Evolutionary conservation across 1,140 invertebrate genomes (phyloP).

Genomic region (Nylanderia fulva): DNA sequence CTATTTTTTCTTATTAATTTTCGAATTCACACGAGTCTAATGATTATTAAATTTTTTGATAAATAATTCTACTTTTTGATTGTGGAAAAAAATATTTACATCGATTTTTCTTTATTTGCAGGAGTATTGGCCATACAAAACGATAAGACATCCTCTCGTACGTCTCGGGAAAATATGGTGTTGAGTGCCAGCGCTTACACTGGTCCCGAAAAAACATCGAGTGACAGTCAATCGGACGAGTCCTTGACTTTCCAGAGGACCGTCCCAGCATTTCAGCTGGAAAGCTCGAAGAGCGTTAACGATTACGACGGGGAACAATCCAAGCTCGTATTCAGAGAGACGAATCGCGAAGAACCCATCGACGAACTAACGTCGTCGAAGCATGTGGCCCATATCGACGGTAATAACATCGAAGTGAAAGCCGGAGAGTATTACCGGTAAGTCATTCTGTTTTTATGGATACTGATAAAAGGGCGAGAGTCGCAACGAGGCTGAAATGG

Average conservation of each 20-base stretch:
- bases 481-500: neutral
- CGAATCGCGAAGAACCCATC: slow-evolving; percentile 51
- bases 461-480: neutral
- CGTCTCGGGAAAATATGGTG: slow-evolving; percentile 72
- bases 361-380: slow-evolving; percentile 79
- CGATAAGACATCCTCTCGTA: slow-evolving; percentile 77
- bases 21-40: too few species aligned
- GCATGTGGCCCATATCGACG: slow-evolving; percentile 81
- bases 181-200: slow-evolving; percentile 79
- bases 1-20: too few species aligned
- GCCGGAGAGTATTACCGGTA: slow-evolving; percentile 82
- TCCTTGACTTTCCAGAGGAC: slow-evolving; percentile 75
- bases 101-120: slow-evolving; percentile 53
- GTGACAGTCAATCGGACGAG: slow-evolving; percentile 51
- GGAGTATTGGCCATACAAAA: slow-evolving; percentile 79
- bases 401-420: slow-evolving; percentile 84
- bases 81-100: neutral
- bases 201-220: slow-evolving; percentile 76
- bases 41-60: too few species aligned
- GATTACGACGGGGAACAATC: slow-evolving; percentile 59
- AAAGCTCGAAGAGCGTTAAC: slow-evolving; percentile 79
- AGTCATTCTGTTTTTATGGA: slow-evolving; percentile 35
- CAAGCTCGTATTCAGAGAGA: slow-evolving; percentile 38
- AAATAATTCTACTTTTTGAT: neutral
- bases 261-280: slow-evolving; percentile 73